These are phyloP conservation scores for fruit fly (Drosophila melanogaster) DNA, from an alignment of 1,140 invertebrate genomes.

Conservation along the genomic window DNA sequence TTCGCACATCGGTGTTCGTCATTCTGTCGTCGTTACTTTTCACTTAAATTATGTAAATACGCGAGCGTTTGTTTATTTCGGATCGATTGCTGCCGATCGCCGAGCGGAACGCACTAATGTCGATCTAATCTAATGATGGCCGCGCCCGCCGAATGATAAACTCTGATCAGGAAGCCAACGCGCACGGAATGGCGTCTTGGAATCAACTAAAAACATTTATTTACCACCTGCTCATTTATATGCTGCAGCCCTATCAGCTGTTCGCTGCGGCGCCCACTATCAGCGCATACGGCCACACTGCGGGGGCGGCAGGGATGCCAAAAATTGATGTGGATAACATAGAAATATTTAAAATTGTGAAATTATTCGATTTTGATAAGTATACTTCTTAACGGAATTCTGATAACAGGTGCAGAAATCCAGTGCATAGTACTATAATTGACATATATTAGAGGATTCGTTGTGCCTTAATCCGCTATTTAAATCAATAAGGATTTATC, in stretches of 20 bases:
- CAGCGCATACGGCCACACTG: not conserved
- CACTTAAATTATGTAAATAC: constrained; percentile 53
- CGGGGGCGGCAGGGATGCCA: not conserved
- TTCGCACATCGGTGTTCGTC: constrained; percentile 64
- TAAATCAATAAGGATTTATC: too few species aligned
- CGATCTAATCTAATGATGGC: constrained; percentile 7
- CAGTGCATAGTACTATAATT: too few species aligned
- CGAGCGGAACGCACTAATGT: constrained; percentile 16
- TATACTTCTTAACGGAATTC: too few species aligned
- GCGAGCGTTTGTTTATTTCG: constrained; percentile 4
- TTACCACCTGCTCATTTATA: constrained; percentile 19
- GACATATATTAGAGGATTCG: too few species aligned
- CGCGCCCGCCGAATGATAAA: not conserved
- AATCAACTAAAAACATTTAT: constrained; percentile 33
- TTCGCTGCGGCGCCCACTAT: not conserved
- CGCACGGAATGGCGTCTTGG: constrained; percentile 27
- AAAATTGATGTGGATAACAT: not conserved
- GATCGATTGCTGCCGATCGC: not conserved
- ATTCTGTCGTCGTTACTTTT: constrained; percentile 46
- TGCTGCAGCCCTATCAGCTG: constrained; percentile 23
- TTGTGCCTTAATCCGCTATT: too few species aligned
- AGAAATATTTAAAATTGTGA: too few species aligned
- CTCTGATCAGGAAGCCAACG: constrained; percentile 1
- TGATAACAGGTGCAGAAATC: too few species aligned
- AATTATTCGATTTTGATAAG: too few species aligned